phyloP scores from a whole-genome alignment of 2,113 vertebrate species.

The Noturus placidus region DNA sequence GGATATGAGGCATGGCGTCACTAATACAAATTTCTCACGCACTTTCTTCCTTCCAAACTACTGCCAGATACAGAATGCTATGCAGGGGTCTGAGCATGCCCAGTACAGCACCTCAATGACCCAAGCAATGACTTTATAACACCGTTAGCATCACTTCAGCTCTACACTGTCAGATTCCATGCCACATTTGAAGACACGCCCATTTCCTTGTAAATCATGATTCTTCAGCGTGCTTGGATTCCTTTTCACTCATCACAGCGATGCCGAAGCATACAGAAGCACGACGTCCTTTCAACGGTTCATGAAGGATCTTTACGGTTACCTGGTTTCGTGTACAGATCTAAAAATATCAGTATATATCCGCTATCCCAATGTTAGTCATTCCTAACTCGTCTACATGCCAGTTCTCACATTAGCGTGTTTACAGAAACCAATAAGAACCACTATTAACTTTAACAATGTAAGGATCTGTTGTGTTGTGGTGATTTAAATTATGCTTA shows the following conservation, averaged over 20 bases:
- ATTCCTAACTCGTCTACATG: constrained; percentile 36
- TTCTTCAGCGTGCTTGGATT: neutral
- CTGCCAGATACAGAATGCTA: constrained; percentile 42
- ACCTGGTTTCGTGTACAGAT: constrained; percentile 31
- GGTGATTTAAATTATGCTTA: constrained; percentile 53
- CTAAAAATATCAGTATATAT: constrained; percentile 34
- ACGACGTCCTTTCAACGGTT: constrained; percentile 47
- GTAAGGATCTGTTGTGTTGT: constrained; percentile 59
- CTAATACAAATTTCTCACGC: neutral
- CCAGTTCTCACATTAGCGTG: constrained; percentile 56
- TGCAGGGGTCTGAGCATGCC: constrained; percentile 33
- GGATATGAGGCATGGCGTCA: constrained; percentile 43
- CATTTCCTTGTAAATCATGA: neutral
- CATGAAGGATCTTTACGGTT: constrained; percentile 66
- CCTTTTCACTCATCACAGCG: neutral
- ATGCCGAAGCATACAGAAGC: neutral
- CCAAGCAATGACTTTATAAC: neutral
- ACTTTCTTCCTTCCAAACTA: constrained; percentile 27
- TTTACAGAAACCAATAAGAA: constrained; percentile 64
- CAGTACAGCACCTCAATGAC: constrained; percentile 10
- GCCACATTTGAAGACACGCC: neutral
- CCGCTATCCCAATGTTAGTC: neutral
- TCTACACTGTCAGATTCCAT: constrained; percentile 13
- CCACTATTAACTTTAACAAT: constrained; percentile 56
- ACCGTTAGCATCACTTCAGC: neutral